Evolutionary conservation across 2,113 vertebrate species (phyloP), one percentile per base, ranked within the genome.

Genomic region (Charadrius vociferus): DNA sequence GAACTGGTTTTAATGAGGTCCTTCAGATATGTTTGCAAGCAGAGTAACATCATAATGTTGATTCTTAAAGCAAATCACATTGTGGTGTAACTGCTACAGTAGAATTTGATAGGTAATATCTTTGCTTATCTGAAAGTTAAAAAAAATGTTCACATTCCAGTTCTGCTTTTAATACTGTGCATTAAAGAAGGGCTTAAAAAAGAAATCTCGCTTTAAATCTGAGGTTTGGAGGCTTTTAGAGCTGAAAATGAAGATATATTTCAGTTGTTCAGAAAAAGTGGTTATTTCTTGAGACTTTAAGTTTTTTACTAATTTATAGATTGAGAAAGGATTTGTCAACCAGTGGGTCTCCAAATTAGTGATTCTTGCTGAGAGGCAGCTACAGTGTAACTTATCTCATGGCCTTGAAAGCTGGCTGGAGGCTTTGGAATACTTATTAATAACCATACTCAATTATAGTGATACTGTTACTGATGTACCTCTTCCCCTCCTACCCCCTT

Each of bases 1-100:
- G 85, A 87, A 32, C 85, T 90, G 70, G 49, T 85, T 95, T 90
- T 79, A 81, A 41, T 75, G 8, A 90, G 66, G 34, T 26, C 12
- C 8, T 79, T 63, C 16, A 17, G 52, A 59, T 61, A 24, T 0
- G 1, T 86, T 81, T 78, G 37, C 9, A 58, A 88, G 50, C 43
- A 78, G 37, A 84, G 27, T 67, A 81, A 27, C 56, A 37, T 41
- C n/a, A 6, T 21, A n/a, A 4, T 58, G 26, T 84, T 89, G 47
- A 47, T 63, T 62, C 72, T 68, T 29, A 23, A 66, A 56, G 39
- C 37, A 12, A 59, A 5, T 67, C 26, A 9, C 12, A 6, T 39
- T 63, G 41, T 50, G 20, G 52, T 61, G 9, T 43, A 58, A 14
- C 32, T 71, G 9, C 2, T 18, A 8, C 34, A 66, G 14, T 34